These are phyloP conservation scores for Cottoperca gobio DNA, from an alignment of 2,797 vertebrate species.

Conservation along the genomic window DNA sequence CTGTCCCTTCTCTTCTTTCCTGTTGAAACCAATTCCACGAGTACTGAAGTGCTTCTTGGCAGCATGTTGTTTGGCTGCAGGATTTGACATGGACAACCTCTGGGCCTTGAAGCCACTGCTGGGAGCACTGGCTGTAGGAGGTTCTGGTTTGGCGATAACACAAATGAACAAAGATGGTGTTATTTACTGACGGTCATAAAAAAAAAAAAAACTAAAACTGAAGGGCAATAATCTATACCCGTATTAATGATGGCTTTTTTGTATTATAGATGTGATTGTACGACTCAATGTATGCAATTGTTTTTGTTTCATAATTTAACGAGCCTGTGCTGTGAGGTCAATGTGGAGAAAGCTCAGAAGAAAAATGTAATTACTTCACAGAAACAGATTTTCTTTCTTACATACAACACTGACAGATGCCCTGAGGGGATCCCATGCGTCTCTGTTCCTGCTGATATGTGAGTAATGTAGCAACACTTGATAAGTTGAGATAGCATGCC, in stretches of 20 bases:
- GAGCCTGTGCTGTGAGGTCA: not conserved
- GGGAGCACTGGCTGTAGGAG: not conserved
- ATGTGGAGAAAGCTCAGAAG: not conserved
- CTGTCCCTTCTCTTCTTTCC: not conserved
- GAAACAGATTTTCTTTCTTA: not conserved
- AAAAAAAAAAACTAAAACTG: not conserved
- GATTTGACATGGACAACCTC: not conserved
- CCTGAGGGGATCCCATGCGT: not conserved
- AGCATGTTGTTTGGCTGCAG: constrained; percentile 7
- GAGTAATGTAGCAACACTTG: not conserved
- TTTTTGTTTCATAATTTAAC: not conserved
- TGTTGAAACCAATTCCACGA: not conserved
- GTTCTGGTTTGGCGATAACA: constrained; percentile 4
- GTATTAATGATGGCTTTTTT: not conserved
- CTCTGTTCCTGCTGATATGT: not conserved
- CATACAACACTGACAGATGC: not conserved
- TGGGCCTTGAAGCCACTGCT: constrained; percentile 1
- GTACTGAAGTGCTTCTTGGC: not conserved
- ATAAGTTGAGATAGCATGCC: not conserved
- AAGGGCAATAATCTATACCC: not conserved
- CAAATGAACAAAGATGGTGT: constrained; percentile 4
- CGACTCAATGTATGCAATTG: not conserved
- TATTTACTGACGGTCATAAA: not conserved
- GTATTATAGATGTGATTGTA: not conserved
- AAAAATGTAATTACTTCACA: not conserved